Base-by-base conservation (phyloP, 2,888 invertebrate species). In the Chymomyza fuscimana region DNA sequence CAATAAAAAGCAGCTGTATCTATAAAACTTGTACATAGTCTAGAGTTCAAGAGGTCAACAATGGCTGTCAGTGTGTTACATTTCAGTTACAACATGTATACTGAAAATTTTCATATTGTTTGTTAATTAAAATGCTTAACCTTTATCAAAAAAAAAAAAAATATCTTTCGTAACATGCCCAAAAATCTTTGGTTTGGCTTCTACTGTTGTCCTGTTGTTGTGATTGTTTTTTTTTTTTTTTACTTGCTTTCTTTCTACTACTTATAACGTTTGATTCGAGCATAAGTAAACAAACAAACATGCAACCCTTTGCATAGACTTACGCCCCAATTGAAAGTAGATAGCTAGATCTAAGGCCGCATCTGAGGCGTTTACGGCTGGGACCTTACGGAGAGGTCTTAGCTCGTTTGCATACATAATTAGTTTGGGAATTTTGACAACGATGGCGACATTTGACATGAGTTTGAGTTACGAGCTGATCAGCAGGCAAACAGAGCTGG, bases 41-140 rank as follows among this genome's bases (percentile, higher is more conserved):
- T 46, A n/a, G 19, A 66, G 58, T 58, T 58, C 58, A 58, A 25
- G 32, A 51, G 78, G 78, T 78, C 76, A 78, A 63, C 61, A 70
- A 73, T 71, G 70, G 63, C 70, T 60, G 58, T 22, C 25, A 58
- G 19, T 58, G 9, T 25, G 65, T 65, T 66, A 63, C 40, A 68
- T 50, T 59, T 67, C 72, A 65, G 51, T 52, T 56, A 29, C 54
- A 32, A 63, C 32, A 63, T 16, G 25, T 19, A 63, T 29, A 16
- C 46, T 52, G 32, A 70, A 32, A 60, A 75, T 25, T 29, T 67
- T 67, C 70, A 65, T 68, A 82, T 79, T 79, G 81, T 80, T 73
- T 68, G 80, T 82, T 86, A 85, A 86, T 86, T 87, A 86, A 86
- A 86, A 86, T 86, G 87, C 85, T 86, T 86, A 85, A 85, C 87